Conservation (phyloP, 2,113 vertebrate species). For the Eudyptes chrysolophus region DNA sequence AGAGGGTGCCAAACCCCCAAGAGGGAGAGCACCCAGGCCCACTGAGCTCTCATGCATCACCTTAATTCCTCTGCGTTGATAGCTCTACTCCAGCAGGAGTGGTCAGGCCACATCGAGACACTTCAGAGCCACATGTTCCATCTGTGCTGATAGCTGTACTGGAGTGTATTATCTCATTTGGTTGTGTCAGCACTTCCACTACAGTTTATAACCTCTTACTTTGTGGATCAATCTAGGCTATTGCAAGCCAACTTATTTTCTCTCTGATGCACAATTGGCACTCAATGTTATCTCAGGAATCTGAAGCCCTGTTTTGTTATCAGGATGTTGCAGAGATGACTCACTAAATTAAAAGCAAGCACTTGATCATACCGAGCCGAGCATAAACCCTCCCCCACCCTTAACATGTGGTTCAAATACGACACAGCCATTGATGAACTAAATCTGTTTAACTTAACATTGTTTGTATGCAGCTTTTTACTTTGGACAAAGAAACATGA, state of each 20-base stretch:
- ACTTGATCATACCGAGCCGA: neutral
- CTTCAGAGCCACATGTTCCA: neutral
- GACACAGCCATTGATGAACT: neutral
- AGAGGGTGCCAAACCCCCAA: conserved; percentile 62
- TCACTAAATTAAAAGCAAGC: conserved; percentile 51
- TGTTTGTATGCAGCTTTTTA: neutral
- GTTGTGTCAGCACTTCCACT: conserved; percentile 21
- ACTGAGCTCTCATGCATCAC: neutral
- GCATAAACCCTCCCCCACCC: neutral
- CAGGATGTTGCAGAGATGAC: conserved; percentile 24
- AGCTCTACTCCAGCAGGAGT: neutral
- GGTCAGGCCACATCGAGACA: neutral
- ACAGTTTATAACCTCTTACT: neutral
- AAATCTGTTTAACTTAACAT: neutral
- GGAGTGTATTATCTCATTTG: neutral
- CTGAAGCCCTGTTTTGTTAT: conserved; percentile 41
- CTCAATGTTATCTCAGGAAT: conserved; percentile 37
- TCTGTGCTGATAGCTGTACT: neutral
- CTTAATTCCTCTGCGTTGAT: neutral
- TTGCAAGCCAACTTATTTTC: conserved; percentile 13
- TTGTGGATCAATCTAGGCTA: conserved; percentile 5
- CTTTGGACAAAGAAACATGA: neutral
- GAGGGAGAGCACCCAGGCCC: conserved; percentile 28
- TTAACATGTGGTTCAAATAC: neutral
- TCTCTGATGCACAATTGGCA: conserved; percentile 21